phyloP scores from a whole-genome alignment of 2,113 vertebrate species.

The Indicator maculatus region DNA sequence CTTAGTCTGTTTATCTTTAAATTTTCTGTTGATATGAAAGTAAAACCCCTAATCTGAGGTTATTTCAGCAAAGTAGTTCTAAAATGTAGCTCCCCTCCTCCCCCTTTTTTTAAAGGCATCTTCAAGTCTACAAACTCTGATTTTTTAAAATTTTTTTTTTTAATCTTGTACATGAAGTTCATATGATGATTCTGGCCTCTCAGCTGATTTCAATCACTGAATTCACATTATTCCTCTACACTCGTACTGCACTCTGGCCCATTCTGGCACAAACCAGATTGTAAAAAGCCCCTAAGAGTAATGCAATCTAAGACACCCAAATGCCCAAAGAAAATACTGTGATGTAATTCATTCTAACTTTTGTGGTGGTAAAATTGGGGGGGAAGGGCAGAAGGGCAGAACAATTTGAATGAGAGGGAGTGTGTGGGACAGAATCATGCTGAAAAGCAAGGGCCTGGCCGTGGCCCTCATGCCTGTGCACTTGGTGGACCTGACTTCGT shows the following conservation, averaged over 20 bases:
- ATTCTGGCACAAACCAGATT: rapidly evolving
- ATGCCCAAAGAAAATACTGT: rapidly evolving
- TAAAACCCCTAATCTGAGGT: background rate
- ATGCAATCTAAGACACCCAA: background rate
- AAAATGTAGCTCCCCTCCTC: background rate
- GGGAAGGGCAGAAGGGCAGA: background rate
- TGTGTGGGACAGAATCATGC: background rate
- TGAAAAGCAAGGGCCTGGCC: background rate
- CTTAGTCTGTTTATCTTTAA: background rate
- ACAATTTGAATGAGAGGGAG: rapidly evolving
- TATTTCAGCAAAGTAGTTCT: background rate
- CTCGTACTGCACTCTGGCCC: background rate
- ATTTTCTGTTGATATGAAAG: background rate
- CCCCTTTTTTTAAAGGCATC: background rate
- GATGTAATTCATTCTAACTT: background rate
- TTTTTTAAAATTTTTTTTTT: background rate
- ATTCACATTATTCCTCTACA: background rate
- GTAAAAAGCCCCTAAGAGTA: background rate
- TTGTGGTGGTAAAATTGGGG: background rate
- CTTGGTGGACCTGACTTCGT: background rate
- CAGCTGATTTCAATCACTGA: background rate
- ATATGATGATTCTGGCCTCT: background rate
- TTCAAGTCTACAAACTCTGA: background rate
- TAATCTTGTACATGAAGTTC: background rate
- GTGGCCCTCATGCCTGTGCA: rapidly evolving